Base-by-base conservation (phyloP, 2,888 invertebrate species). In the Acanthosepion lycidas region DNA sequence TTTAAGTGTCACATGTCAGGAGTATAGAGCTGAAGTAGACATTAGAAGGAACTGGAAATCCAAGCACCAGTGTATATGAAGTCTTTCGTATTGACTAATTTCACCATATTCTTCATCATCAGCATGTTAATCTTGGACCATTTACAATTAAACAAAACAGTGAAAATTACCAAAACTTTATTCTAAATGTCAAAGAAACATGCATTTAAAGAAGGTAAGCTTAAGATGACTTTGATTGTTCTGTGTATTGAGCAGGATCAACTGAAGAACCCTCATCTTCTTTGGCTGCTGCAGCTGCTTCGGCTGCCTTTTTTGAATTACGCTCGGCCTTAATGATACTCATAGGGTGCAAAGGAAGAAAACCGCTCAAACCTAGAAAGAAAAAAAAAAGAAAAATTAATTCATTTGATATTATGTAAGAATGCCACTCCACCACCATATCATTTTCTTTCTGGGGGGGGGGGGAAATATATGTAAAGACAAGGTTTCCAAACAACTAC, bases 321-420 rank as follows among this genome's bases (percentile, higher is more conserved):
- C 97, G 95, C 95, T 96, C 96, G 20, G 99, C 98, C 3, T 97
- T 98, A 98, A 98, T 98, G 96, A 98, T 98, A 0, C 98, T 98
- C 94, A 98, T 98, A 0, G 99, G 99, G 97, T 99, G 98, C 95
- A 99, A 98, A 0, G 99, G 99, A 94, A 98, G 98, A 96, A 98
- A 98, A 6, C 99, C 99, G 93, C 98, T 97, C 12, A 98, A 97
- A 95, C 99, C 98, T 98, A 95, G 23, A 96, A 95, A 95, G 97
- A 97, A 93, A 95, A 94, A 92, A 92, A n/a, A 94, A 93, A 95
- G 94, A 92, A 92, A n/a, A 94, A 23, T 42, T 42, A 1, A 42
- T 42, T 42, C 42, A 42, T 42, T 42, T 42, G 42, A 42, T 42
- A 42, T 42, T 42, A 42, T 42, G 42, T 42, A 42, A 42, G 42